These are phyloP conservation scores for Drosophila ohnishii DNA, from an alignment of 1,140 invertebrate genomes.

Conservation along the genomic window DNA sequence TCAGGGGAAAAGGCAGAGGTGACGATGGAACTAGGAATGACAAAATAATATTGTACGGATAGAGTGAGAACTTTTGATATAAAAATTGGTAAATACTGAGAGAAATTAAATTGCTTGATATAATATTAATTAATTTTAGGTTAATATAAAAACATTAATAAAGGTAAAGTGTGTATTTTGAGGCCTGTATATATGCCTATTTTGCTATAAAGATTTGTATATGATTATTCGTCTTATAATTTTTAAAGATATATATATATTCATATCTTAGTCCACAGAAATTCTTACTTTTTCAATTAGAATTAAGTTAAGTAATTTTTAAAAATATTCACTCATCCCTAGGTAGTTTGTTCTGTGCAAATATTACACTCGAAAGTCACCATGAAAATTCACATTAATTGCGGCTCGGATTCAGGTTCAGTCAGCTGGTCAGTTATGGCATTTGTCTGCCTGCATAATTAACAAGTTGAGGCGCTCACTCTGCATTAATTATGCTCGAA, in stretches of 20 bases:
- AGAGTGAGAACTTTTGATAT: not conserved
- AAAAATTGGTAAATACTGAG: not conserved
- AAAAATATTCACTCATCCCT: not conserved
- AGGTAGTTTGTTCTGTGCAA: constrained; percentile 10
- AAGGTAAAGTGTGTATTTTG: too few species aligned
- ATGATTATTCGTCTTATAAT: too few species aligned
- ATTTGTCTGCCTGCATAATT: constrained; percentile 60
- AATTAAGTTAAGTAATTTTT: too few species aligned
- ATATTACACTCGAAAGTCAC: constrained; percentile 19
- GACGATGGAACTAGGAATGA: constrained; percentile 4
- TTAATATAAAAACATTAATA: too few species aligned
- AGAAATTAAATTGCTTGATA: too few species aligned
- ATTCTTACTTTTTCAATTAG: too few species aligned
- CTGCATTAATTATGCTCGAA: constrained; percentile 49
- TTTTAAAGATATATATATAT: too few species aligned
- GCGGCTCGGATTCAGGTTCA: constrained; percentile 41
- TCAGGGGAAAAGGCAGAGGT: not conserved
- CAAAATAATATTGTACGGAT: not conserved
- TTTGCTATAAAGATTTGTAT: too few species aligned
- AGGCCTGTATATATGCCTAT: too few species aligned
- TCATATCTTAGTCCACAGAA: too few species aligned
- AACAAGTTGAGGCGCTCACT: constrained; percentile 37
- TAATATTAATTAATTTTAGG: too few species aligned
- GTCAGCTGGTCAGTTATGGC: constrained; percentile 43
- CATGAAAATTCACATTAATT: constrained; percentile 40